Base-by-base conservation (phyloP, 2,113 vertebrate species). In the Catharus minimus region DNA sequence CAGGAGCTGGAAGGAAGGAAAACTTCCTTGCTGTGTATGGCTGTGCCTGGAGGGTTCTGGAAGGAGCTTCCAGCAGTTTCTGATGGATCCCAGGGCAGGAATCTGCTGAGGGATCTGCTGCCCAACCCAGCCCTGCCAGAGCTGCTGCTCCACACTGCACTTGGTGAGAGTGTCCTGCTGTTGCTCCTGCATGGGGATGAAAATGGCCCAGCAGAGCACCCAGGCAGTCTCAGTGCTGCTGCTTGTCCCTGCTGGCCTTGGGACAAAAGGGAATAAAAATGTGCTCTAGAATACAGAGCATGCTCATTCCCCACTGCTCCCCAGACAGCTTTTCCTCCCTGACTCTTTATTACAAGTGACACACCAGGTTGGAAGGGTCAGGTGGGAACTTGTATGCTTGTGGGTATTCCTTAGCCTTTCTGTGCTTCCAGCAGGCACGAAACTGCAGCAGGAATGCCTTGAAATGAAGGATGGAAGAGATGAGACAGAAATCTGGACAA, bases 401-500 rank as follows among this genome's bases (percentile, higher is more conserved):
- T 47, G 74, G 52, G 32, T 38, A 28, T 82, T 62, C 2, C 5
- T 53, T 30, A 58, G 64, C 26, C 18, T 38, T 62, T 38, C 58
- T 1, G 0, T 2, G 7, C 74, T 87, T 50, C 52, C 80, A 92
- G 46, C 4, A 8, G 32, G 38, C 38, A 2, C 32, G 26, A 65
- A 79, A 49, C 7, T n/a, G 53, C 4, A 8, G 46, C 55, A 86
- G 55, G 68, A 87, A 85, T 36, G n/a, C 15, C 55, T 82, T 80
- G 71, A 92, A 86, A 64, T 28, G 73, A 52, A 58, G 79, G 52
- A 24, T 38, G 88, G 94, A 95, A 92, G 65, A 80, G 64, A 77
- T 93, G 87, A 95, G 71, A 44, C 47, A 82, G 38, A 93, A 73
- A 44, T 64, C 89, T 89, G 87, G 88, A 74, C n/a, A 24, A 67